phyloP scores from a whole-genome alignment of 2,113 vertebrate genomes.

The Crotalus helleri region DNA sequence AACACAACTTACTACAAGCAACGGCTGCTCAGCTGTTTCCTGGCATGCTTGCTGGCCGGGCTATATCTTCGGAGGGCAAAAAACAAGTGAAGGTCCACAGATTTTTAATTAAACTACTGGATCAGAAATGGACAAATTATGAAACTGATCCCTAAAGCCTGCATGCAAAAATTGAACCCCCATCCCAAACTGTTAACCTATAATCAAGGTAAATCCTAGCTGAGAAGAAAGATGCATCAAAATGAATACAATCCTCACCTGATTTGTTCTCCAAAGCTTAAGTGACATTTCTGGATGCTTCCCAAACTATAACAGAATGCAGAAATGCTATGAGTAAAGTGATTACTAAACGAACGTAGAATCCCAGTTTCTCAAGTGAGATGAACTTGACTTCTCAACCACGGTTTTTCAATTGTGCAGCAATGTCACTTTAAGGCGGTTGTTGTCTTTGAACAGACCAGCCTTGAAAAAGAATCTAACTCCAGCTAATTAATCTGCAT shows the following conservation, averaged over 20 bases:
- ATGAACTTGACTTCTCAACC: not conserved
- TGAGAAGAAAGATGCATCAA: not conserved
- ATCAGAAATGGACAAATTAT: not conserved
- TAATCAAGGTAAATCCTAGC: not conserved
- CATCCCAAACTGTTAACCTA: not conserved
- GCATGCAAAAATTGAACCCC: not conserved
- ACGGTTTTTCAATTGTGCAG: not conserved
- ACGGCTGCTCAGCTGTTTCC: not conserved
- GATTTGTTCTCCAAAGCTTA: conserved; percentile 46
- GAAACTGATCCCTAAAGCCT: not conserved
- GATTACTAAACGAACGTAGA: not conserved
- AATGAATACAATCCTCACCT: conserved; percentile 40
- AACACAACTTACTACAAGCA: conserved; percentile 37
- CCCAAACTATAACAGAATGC: conserved; percentile 59
- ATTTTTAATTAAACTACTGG: not conserved
- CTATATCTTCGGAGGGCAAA: conserved; percentile 22
- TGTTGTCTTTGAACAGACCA: not conserved
- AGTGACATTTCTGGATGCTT: conserved; percentile 40
- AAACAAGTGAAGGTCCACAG: not conserved
- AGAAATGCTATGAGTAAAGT: not conserved
- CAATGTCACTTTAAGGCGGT: not conserved
- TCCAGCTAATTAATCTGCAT: not conserved
- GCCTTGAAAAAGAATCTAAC: not conserved
- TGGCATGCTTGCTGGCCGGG: not conserved
- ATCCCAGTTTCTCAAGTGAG: not conserved